These are phyloP conservation scores for Halichoerus grypus DNA, from an alignment of 2,113 vertebrate genomes.

Conservation along the genomic window DNA sequence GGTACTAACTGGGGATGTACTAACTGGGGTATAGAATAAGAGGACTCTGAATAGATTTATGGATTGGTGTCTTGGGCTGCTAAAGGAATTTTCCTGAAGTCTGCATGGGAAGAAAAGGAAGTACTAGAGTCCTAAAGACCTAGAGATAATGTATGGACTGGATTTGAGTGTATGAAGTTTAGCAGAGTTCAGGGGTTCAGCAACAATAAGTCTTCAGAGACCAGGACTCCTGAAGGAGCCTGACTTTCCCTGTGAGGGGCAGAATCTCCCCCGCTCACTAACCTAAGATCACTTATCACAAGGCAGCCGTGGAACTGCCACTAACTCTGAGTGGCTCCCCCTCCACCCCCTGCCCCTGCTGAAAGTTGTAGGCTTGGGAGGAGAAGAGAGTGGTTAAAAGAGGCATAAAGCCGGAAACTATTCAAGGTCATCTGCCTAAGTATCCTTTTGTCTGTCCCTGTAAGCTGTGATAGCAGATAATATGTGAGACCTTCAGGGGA, in stretches of 20 bases:
- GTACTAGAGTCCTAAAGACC: background rate
- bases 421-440: background rate
- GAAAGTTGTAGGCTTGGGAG: background rate
- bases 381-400: background rate
- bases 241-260: background rate
- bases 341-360: too few relatives aligned
- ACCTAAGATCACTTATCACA: background rate
- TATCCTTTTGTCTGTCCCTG: background rate
- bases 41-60: background rate
- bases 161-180: background rate
- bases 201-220: background rate
- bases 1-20: background rate
- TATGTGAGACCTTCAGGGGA: background rate
- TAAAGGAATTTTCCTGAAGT: slow-evolving; percentile 18
- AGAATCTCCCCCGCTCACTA: background rate
- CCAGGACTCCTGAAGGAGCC: background rate
- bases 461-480: background rate
- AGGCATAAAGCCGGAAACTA: background rate
- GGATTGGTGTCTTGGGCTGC: background rate
- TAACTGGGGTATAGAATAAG: background rate
- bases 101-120: background rate
- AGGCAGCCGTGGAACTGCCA: background rate
- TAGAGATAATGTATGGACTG: background rate
- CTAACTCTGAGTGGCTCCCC: background rate
- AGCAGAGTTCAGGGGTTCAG: background rate